Conservation (phyloP, 2,113 vertebrate genomes). For the Hucho hucho region DNA sequence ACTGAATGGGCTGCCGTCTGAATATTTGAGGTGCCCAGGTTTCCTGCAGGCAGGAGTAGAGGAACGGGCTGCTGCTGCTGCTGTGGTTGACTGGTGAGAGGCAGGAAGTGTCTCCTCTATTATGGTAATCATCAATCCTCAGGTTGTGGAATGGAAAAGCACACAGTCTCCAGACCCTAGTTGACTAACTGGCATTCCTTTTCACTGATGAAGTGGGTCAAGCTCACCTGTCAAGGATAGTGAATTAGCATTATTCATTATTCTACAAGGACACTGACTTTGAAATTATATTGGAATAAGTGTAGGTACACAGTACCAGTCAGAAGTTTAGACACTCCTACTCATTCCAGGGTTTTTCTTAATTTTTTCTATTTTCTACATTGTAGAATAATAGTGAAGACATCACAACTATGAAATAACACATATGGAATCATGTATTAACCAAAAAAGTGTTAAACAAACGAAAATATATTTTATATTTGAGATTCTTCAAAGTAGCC, state of each 20-base stretch:
- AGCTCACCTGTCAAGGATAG: neutral
- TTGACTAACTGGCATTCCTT: neutral
- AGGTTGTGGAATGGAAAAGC: slow-evolving; percentile 14
- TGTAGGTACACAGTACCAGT: too few species aligned
- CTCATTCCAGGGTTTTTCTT: too few species aligned
- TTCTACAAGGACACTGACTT: neutral
- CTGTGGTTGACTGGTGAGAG: slow-evolving; percentile 12
- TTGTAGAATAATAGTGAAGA: too few species aligned
- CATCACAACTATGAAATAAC: too few species aligned
- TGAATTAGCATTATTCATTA: neutral
- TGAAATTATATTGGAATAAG: too few species aligned
- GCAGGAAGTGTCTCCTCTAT: slow-evolving; percentile 2
- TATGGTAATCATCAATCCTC: neutral
- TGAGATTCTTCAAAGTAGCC: too few species aligned
- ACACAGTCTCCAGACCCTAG: neutral
- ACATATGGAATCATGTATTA: too few species aligned
- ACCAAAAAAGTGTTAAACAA: too few species aligned
- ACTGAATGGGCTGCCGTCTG: slow-evolving; percentile 16
- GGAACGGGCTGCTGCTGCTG: neutral
- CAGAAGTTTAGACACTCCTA: too few species aligned
- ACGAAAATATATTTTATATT: too few species aligned
- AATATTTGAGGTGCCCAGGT: slow-evolving; percentile 44
- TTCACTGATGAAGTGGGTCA: neutral
- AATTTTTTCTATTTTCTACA: too few species aligned
- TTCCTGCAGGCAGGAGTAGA: slow-evolving; percentile 10